phyloP scores from a whole-genome alignment of 2,888 invertebrate genomes.

The Pammene fasciana region DNA sequence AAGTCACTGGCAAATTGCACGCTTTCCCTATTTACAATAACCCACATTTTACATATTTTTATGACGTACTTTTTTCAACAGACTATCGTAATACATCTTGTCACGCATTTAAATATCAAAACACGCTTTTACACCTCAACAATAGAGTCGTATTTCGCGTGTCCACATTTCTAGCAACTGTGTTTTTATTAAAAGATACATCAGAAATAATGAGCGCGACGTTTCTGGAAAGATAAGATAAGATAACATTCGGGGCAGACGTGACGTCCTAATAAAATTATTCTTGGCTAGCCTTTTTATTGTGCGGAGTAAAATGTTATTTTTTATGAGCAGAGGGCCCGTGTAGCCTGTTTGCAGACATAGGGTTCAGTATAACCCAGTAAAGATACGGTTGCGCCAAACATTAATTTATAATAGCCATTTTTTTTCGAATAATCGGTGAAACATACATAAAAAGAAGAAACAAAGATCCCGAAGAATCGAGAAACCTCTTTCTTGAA shows the following conservation, averaged over 20 bases:
- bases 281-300: constrained; percentile 39
- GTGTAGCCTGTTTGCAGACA: constrained; percentile 26
- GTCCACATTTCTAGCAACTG: neutral
- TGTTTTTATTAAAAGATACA: constrained; percentile 31
- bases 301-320: constrained; percentile 37
- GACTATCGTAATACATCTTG: neutral
- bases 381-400: too few relatives aligned
- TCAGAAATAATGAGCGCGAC: constrained; percentile 40
- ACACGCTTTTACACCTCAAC: neutral
- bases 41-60: neutral
- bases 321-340: constrained; percentile 35
- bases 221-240: constrained; percentile 32
- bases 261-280: constrained; percentile 40
- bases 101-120: neutral
- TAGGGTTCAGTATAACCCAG: constrained; percentile 23
- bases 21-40: neutral
- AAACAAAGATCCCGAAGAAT: too few relatives aligned
- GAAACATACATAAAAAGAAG: too few relatives aligned
- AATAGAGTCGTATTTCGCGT: neutral
- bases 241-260: constrained; percentile 25
- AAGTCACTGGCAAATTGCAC: neutral
- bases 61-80: neutral
- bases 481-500: too few relatives aligned
- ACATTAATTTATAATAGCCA: too few relatives aligned
- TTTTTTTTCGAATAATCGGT: too few relatives aligned